These are phyloP conservation scores for Drosophila yakuba DNA, from an alignment of 1,140 invertebrate genomes.

Conservation along the genomic window DNA sequence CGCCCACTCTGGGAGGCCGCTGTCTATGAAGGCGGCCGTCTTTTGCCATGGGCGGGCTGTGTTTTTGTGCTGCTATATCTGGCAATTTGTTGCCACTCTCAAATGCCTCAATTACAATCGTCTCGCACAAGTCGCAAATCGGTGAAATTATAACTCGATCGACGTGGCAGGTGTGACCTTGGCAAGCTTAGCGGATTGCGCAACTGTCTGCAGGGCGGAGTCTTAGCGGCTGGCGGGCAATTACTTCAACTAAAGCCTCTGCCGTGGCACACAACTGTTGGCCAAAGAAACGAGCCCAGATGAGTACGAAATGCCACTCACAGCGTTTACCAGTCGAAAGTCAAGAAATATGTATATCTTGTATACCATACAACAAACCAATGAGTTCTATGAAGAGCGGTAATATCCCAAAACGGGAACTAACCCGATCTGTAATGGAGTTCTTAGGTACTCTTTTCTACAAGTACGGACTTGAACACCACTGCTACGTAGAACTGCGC, in stretches of 20 bases:
- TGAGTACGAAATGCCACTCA: background rate
- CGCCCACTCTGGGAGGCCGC: constrained; percentile 15
- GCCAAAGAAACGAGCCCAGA: constrained; percentile 3
- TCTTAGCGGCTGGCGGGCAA: constrained; percentile 69
- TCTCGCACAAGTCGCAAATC: constrained; percentile 55
- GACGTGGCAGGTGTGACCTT: constrained; percentile 51
- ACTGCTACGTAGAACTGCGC: background rate
- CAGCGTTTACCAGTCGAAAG: no score
- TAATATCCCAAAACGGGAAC: no score
- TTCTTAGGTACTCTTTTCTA: background rate
- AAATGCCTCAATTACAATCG: constrained; percentile 50
- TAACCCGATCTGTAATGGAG: background rate
- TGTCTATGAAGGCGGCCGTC: constrained; percentile 2
- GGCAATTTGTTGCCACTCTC: constrained; percentile 50
- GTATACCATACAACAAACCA: no score
- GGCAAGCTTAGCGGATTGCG: constrained; percentile 18
- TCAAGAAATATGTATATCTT: no score
- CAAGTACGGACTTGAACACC: no score
- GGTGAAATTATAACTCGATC: constrained; percentile 54
- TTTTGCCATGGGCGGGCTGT: constrained; percentile 42
- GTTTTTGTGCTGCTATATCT: background rate
- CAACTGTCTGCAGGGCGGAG: constrained; percentile 42
- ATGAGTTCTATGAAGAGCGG: no score
- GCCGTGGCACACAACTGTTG: constrained; percentile 16
- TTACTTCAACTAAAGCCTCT: constrained; percentile 49